Conservation (phyloP, 2,888 invertebrate genomes). For the Ecdyonurus torrentis region DNA sequence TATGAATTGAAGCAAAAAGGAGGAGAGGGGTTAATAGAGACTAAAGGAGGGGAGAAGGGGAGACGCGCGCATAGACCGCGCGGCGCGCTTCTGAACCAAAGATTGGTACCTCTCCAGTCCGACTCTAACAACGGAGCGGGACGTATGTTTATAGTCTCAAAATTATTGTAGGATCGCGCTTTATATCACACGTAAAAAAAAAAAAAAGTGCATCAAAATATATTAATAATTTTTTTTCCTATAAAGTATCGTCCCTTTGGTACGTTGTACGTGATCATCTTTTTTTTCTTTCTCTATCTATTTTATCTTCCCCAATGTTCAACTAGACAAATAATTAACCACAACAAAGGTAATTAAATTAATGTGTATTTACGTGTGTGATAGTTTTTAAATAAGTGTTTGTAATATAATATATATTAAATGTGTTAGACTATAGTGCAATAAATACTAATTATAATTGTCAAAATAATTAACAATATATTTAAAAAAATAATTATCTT, state of each 20-base stretch:
- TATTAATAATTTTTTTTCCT: no score
- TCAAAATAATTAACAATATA: no score
- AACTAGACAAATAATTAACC: no score
- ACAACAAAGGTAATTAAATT: neutral
- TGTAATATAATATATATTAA: neutral
- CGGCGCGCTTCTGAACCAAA: neutral
- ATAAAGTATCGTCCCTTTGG: no score
- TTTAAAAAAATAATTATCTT: neutral
- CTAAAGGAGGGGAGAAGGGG: neutral
- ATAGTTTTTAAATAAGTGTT: neutral
- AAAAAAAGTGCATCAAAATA: no score
- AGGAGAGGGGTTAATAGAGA: neutral
- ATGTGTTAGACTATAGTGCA: no score
- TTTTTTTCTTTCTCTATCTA: neutral
- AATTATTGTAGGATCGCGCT: no score
- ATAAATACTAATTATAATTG: no score
- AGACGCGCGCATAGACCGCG: neutral
- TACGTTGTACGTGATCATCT: no score
- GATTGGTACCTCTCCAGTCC: neutral
- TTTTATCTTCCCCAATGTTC: no score
- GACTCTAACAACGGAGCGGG: neutral
- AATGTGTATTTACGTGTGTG: neutral
- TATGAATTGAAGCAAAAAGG: neutral
- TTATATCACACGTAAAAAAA: neutral
- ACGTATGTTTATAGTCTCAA: no score